These are phyloP conservation scores for Drosophila acutilabella DNA, from an alignment of 2,888 invertebrate species.

Conservation along the genomic window DNA sequence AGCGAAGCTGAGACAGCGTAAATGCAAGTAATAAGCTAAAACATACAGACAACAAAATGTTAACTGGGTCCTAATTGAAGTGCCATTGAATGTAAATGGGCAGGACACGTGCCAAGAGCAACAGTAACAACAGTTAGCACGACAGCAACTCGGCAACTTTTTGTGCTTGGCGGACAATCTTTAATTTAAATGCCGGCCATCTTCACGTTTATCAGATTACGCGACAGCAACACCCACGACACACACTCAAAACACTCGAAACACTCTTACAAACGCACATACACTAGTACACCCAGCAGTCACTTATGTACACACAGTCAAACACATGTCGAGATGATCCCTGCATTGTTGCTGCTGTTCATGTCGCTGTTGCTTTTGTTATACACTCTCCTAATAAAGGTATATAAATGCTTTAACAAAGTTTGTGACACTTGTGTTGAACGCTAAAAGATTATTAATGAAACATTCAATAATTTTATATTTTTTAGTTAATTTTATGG, in stretches of 20 bases:
- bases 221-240: conserved; percentile 53
- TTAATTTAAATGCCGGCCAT: conserved; percentile 80
- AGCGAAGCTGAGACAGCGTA: conserved; percentile 46
- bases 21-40: conserved; percentile 67
- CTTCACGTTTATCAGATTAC: conserved; percentile 76
- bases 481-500: too few relatives aligned
- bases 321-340: conserved; percentile 7
- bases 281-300: conserved; percentile 5
- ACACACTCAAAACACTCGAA: conserved; percentile 11
- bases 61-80: conserved; percentile 70
- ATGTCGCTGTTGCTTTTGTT: background rate
- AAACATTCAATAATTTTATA: too few relatives aligned
- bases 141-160: conserved; percentile 62
- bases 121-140: conserved; percentile 16
- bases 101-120: conserved; percentile 37
- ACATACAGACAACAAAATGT: conserved; percentile 39
- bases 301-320: background rate
- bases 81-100: conserved; percentile 60
- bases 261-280: conserved; percentile 13
- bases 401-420: background rate
- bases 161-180: conserved; percentile 72
- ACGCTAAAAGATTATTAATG: background rate
- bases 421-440: background rate
- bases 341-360: conserved; percentile 11
- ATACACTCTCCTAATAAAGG: background rate